Conservation (phyloP, 2,113 vertebrate species). For the Rhagologus leucostigma region DNA sequence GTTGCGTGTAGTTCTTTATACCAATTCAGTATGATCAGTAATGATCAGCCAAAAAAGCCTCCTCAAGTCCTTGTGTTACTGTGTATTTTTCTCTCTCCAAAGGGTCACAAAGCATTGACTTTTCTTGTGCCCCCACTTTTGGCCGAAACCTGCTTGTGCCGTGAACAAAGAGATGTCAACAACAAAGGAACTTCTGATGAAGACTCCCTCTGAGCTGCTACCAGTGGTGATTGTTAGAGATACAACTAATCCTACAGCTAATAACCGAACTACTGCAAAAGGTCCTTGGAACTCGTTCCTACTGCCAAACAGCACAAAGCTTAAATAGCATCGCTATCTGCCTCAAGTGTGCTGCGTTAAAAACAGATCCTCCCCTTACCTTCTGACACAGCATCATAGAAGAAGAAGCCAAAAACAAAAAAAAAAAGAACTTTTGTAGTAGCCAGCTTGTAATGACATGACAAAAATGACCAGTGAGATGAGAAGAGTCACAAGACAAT, state of each 20-base stretch:
- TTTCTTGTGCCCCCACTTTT: background rate
- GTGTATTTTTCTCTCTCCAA: background rate
- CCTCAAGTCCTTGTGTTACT: background rate
- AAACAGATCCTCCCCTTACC: background rate
- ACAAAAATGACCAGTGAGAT: background rate
- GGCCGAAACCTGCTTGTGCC: background rate
- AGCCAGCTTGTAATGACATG: background rate
- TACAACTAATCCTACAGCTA: background rate
- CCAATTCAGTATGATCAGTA: background rate
- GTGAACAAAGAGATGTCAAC: background rate
- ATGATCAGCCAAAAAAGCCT: background rate
- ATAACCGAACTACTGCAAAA: background rate
- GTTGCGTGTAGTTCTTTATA: background rate
- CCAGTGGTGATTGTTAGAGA: background rate
- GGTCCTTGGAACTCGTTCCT: background rate
- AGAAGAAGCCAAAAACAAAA: background rate
- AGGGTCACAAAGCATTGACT: fast-evolving
- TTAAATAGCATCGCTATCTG: background rate
- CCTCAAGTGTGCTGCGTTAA: background rate
- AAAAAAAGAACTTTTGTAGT: background rate
- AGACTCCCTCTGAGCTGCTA: background rate
- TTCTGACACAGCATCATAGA: background rate
- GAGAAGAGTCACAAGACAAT: background rate
- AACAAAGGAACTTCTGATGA: background rate
- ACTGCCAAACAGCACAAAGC: background rate